Percentiles rank a stretch among this genome's conserved stretches.
Conservation (phyloP, 2,888 invertebrate genomes). For the Drosophila mulleri region DNA sequence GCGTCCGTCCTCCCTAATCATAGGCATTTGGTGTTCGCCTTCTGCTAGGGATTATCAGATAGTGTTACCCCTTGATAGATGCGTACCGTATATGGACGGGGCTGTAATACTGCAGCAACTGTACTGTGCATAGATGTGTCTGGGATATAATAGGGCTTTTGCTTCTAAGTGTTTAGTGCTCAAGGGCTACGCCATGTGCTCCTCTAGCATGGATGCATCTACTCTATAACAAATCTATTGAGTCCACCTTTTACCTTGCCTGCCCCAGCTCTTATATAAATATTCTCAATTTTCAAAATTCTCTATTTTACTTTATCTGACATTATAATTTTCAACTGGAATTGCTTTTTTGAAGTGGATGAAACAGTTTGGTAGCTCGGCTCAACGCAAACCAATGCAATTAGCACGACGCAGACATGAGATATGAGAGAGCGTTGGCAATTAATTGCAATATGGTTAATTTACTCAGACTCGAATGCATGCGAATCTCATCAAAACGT, state of each 20-base stretch:
- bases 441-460: slow-evolving; percentile 8
- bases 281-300: too few relatives aligned
- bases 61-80: too few relatives aligned
- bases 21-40: background rate
- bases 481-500: background rate
- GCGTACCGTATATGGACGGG: background rate
- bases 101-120: background rate
- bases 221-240: too few relatives aligned
- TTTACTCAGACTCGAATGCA: slow-evolving; percentile 5
- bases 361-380: background rate
- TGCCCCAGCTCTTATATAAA: too few relatives aligned
- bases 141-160: too few relatives aligned
- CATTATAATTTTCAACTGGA: background rate
- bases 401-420: background rate
- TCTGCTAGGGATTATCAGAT: background rate
- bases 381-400: slow-evolving; percentile 2
- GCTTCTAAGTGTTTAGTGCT: too few relatives aligned
- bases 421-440: background rate
- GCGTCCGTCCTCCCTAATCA: background rate
- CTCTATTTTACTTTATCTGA: background rate
- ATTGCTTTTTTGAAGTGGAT: background rate
- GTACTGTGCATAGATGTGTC: background rate
- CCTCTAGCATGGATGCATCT: too few relatives aligned
- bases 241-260: too few relatives aligned
- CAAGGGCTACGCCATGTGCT: too few relatives aligned